These are phyloP conservation scores for Dioctria rufipes DNA, from an alignment of 2,888 invertebrate species.

Conservation along the genomic window DNA sequence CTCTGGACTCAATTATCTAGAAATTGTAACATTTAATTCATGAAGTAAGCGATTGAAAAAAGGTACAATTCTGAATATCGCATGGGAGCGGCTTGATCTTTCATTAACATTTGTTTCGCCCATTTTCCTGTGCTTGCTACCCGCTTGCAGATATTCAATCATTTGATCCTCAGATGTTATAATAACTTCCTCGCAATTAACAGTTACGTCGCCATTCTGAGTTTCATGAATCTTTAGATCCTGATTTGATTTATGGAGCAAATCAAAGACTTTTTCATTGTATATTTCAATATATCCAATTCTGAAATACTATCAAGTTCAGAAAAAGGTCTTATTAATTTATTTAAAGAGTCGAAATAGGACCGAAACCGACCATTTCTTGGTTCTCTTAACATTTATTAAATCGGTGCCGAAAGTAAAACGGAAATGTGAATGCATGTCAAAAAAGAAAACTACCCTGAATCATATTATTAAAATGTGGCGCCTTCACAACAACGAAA, in stretches of 20 bases:
- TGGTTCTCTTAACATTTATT: too few species aligned
- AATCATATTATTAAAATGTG: too few species aligned
- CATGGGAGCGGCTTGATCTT: slow-evolving; percentile 89
- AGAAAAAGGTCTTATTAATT: background rate
- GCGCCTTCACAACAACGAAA: too few species aligned
- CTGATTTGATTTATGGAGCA: slow-evolving; percentile 76
- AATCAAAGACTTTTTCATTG: slow-evolving; percentile 86
- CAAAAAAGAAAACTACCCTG: too few species aligned
- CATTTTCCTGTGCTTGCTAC: slow-evolving; percentile 80
- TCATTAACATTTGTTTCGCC: slow-evolving; percentile 92
- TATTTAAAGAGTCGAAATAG: too few species aligned
- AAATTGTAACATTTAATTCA: slow-evolving; percentile 52
- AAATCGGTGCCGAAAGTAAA: too few species aligned
- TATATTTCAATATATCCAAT: slow-evolving; percentile 92
- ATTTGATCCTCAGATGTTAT: slow-evolving; percentile 77
- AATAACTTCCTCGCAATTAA: slow-evolving; percentile 79
- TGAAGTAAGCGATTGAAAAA: background rate
- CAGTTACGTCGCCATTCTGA: slow-evolving; percentile 75
- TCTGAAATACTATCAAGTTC: slow-evolving; percentile 71
- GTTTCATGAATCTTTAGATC: slow-evolving; percentile 80
- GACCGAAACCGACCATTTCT: too few species aligned
- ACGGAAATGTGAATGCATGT: too few species aligned
- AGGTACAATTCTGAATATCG: slow-evolving; percentile 87
- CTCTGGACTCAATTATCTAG: slow-evolving; percentile 82
- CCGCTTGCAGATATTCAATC: slow-evolving; percentile 75